Percentiles rank a stretch among this genome's conserved stretches.
Evolutionary conservation across 2,888 invertebrate genomes (phyloP).

Genomic region (Microchrysa polita): DNA sequence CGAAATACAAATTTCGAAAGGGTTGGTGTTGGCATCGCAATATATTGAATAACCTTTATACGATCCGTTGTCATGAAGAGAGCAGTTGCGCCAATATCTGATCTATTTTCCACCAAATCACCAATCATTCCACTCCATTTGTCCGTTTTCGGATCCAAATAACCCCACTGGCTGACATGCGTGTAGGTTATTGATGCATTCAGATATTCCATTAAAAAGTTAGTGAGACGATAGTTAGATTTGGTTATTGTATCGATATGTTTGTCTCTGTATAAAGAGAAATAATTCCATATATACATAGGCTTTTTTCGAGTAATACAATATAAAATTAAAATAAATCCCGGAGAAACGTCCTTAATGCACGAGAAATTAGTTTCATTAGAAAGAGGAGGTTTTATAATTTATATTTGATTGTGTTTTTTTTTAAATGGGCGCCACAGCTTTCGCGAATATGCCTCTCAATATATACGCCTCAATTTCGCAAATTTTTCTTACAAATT

Average conservation of each 20-base stretch:
- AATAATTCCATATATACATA: too few relatives aligned
- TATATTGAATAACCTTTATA: constrained; percentile 71
- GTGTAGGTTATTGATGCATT: constrained; percentile 68
- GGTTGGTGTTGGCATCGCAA: constrained; percentile 74
- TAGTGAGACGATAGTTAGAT: constrained; percentile 70
- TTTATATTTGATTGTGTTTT: too few relatives aligned
- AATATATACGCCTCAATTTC: too few relatives aligned
- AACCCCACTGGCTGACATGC: constrained; percentile 71
- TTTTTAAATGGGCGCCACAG: too few relatives aligned
- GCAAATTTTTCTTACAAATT: too few relatives aligned
- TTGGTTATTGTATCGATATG: constrained; percentile 72
- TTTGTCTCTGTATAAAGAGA: constrained; percentile 61
- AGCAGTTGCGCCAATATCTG: constrained; percentile 73
- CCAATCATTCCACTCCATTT: constrained; percentile 75
- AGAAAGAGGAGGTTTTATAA: too few relatives aligned
- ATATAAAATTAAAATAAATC: too few relatives aligned
- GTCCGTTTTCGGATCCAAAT: constrained; percentile 66
- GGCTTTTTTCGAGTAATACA: too few relatives aligned
- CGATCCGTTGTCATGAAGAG: constrained; percentile 73
- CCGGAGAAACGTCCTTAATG: too few relatives aligned
- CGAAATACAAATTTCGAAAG: constrained; percentile 77
- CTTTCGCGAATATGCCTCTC: too few relatives aligned
- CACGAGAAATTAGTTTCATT: too few relatives aligned
- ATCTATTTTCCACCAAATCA: constrained; percentile 68
- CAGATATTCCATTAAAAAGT: constrained; percentile 68